These are phyloP conservation scores for Pomatorhinus ruficollis DNA, from an alignment of 2,113 vertebrate genomes.

Conservation along the genomic window DNA sequence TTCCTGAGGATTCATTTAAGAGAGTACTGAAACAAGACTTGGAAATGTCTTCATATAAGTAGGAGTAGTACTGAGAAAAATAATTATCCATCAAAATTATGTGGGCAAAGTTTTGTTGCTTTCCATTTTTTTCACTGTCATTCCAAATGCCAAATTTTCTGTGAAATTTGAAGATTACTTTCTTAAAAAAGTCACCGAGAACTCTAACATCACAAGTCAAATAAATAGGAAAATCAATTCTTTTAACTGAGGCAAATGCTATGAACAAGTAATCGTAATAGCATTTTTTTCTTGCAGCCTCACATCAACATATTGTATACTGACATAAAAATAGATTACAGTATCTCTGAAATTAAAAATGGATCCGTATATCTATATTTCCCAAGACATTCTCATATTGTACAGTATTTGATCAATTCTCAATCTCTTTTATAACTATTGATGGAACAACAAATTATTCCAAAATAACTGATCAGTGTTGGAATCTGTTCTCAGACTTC, in stretches of 20 bases:
- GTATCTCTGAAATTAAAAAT: constrained; percentile 75
- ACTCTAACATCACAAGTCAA: constrained; percentile 54
- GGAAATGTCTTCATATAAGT: not conserved
- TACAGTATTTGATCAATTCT: constrained; percentile 62
- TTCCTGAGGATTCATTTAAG: not conserved
- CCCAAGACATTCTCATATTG: constrained; percentile 51
- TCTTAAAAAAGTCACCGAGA: constrained; percentile 46
- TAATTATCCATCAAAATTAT: not conserved
- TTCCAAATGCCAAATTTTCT: constrained; percentile 14
- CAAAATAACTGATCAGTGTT: constrained; percentile 65
- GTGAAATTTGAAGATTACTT: constrained; percentile 40
- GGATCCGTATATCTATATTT: constrained; percentile 66
- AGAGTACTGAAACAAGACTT: not conserved
- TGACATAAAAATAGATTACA: constrained; percentile 72
- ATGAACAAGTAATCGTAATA: constrained; percentile 61
- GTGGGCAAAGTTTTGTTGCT: constrained; percentile 1
- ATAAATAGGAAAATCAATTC: constrained; percentile 69
- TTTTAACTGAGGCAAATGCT: constrained; percentile 58
- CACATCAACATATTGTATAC: constrained; percentile 43
- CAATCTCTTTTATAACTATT: constrained; percentile 66
- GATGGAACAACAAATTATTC: constrained; percentile 69
- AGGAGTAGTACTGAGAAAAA: not conserved
- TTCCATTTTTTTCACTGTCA: constrained; percentile 11
- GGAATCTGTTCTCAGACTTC: constrained; percentile 27
- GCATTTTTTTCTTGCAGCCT: constrained; percentile 32